These are phyloP conservation scores for Scomber japonicus DNA, from an alignment of 2,113 vertebrate genomes.

Conservation along the genomic window DNA sequence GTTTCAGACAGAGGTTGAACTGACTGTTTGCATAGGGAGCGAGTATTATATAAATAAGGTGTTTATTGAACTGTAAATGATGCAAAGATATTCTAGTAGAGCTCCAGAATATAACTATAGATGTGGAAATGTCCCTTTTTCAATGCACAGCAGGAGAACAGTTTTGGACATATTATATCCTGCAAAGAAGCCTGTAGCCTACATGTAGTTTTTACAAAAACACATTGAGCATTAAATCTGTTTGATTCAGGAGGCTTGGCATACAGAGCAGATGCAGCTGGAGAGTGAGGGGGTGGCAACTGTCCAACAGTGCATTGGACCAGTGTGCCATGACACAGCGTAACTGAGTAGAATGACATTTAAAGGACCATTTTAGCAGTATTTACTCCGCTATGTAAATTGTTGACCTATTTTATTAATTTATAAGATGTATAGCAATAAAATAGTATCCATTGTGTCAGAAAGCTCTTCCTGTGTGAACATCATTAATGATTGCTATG, in stretches of 20 bases:
- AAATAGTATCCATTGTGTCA: neutral
- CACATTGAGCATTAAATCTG: slow-evolving; percentile 37
- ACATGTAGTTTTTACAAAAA: slow-evolving; percentile 36
- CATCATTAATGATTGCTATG: no score
- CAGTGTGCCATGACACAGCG: slow-evolving; percentile 35
- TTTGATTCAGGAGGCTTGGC: slow-evolving; percentile 40
- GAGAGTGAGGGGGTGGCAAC: slow-evolving; percentile 26
- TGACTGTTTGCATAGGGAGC: no score
- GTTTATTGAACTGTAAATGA: no score
- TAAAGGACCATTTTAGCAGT: slow-evolving; percentile 31
- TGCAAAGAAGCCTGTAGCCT: slow-evolving; percentile 21
- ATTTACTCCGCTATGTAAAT: slow-evolving; percentile 37
- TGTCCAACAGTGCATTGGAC: slow-evolving; percentile 43
- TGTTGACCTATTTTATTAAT: slow-evolving; percentile 1
- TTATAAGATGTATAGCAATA: neutral
- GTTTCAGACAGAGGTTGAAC: no score
- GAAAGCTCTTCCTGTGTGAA: no score
- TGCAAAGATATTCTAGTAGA: no score
- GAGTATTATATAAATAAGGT: no score
- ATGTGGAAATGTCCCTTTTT: no score
- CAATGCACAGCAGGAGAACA: neutral
- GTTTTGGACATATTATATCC: neutral
- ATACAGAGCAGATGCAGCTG: slow-evolving; percentile 35
- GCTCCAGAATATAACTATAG: no score
- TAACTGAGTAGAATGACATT: slow-evolving; percentile 53